phyloP scores from a whole-genome alignment of 2,113 vertebrate species.

The Ursus arctos region DNA sequence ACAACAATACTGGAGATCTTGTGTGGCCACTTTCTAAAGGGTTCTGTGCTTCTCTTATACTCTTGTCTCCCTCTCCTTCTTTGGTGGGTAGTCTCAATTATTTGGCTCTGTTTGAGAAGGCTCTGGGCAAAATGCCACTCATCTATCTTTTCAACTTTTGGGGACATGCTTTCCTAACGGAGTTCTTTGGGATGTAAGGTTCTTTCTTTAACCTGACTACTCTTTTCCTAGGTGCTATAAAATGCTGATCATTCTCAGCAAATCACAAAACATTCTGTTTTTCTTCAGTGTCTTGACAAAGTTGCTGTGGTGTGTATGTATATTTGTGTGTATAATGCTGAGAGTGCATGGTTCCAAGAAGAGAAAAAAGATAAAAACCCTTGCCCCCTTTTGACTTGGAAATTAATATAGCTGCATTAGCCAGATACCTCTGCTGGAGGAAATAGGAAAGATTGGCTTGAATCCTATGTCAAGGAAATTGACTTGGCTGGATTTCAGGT shows the following conservation, averaged over 20 bases:
- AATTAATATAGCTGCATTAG: neutral
- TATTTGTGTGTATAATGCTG: neutral
- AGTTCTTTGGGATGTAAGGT: slow-evolving; percentile 7
- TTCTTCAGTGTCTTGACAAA: neutral
- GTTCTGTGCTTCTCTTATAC: slow-evolving; percentile 34
- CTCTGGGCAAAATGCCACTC: slow-evolving; percentile 64
- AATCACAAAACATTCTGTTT: neutral
- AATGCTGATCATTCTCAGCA: neutral
- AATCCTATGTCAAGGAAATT: slow-evolving; percentile 64
- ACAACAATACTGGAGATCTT: neutral
- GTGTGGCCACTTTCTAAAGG: slow-evolving; percentile 70
- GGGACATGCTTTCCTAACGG: slow-evolving; percentile 50
- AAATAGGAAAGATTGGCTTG: slow-evolving; percentile 47
- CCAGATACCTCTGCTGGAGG: neutral
- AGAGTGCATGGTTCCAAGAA: slow-evolving; percentile 5
- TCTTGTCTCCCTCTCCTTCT: neutral
- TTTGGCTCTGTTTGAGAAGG: slow-evolving; percentile 60
- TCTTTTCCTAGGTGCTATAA: neutral
- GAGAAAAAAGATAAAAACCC: neutral
- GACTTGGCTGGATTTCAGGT: slow-evolving; percentile 34
- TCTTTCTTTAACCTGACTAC: slow-evolving; percentile 38
- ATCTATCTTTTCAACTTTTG: slow-evolving; percentile 50
- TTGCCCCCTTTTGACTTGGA: slow-evolving; percentile 1
- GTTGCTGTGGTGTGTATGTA: neutral
- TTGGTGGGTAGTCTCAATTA: slow-evolving; percentile 1